A percentile compares a stretch with the other conserved stretches of the same genome.
These are phyloP conservation scores for Muscidifurax raptorellus DNA, from an alignment of 1,140 invertebrate genomes.

Conservation along the genomic window DNA sequence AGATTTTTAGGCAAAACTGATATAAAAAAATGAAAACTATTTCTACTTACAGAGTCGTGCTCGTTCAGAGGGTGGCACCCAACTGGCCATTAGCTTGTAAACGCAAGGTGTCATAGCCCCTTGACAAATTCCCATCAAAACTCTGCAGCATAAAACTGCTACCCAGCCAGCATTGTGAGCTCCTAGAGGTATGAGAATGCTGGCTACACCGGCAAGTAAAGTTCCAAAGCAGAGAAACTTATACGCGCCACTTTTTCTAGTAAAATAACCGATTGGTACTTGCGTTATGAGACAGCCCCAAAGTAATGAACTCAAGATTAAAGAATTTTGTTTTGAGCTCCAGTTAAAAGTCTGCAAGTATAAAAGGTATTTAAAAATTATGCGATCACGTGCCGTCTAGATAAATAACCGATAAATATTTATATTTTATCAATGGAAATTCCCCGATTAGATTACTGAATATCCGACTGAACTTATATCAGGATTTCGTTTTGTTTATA, in stretches of 20 bases:
- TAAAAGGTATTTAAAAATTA: neutral
- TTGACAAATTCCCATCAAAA: constrained; percentile 85
- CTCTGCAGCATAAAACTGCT: constrained; percentile 78
- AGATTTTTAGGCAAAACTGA: too few species aligned
- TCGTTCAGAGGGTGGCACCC: constrained; percentile 83
- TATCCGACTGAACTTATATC: too few species aligned
- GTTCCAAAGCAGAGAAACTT: constrained; percentile 78
- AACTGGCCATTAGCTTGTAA: constrained; percentile 87
- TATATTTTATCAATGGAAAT: too few species aligned
- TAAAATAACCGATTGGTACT: constrained; percentile 77
- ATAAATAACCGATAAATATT: too few species aligned
- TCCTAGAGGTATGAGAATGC: constrained; percentile 66
- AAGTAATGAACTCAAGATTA: constrained; percentile 76
- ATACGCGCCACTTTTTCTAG: constrained; percentile 75
- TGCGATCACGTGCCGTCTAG: too few species aligned
- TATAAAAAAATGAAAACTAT: constrained; percentile 31
- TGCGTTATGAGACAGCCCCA: constrained; percentile 76
- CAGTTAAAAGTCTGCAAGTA: constrained; percentile 75
- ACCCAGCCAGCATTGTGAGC: constrained; percentile 71
- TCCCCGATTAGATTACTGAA: too few species aligned
- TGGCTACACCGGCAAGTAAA: constrained; percentile 77
- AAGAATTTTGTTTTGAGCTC: constrained; percentile 76
- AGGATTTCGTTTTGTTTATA: too few species aligned
- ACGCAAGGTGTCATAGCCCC: constrained; percentile 87
- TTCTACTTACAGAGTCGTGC: constrained; percentile 67